Conservation (phyloP, 2,888 invertebrate genomes). For the Acleris cristana region DNA sequence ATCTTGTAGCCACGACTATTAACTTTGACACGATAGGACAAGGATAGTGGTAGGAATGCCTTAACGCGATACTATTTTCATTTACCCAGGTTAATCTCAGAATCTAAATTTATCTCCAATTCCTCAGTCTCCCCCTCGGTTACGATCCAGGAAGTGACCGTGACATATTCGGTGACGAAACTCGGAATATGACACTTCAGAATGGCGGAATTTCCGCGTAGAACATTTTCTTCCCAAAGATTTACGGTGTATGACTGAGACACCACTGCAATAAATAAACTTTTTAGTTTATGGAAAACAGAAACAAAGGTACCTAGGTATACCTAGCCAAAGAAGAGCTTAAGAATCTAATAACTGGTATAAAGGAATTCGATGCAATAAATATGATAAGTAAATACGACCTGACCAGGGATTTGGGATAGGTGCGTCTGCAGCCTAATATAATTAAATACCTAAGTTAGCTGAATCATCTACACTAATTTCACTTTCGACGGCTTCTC, state of each 20-base stretch:
- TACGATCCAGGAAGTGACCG: slow-evolving; percentile 93
- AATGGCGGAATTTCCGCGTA: slow-evolving; percentile 94
- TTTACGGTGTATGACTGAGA: slow-evolving; percentile 94
- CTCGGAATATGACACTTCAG: slow-evolving; percentile 96
- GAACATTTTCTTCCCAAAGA: slow-evolving; percentile 96
- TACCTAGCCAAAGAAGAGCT: neutral
- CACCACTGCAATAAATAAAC: slow-evolving; percentile 87
- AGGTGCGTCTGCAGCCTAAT: neutral
- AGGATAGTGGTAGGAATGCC: slow-evolving; percentile 32
- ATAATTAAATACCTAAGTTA: slow-evolving; percentile 62
- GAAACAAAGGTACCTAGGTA: neutral
- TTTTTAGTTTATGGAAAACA: slow-evolving; percentile 7
- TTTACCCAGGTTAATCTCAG: slow-evolving; percentile 72
- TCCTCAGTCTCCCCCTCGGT: slow-evolving; percentile 84
- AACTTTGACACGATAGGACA: slow-evolving; percentile 7
- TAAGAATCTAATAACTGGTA: neutral
- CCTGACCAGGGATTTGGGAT: slow-evolving; percentile 23
- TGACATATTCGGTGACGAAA: slow-evolving; percentile 95
- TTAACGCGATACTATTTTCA: slow-evolving; percentile 22
- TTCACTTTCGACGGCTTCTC: slow-evolving; percentile 81
- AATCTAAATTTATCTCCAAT: slow-evolving; percentile 78
- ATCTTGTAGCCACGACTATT: neutral
- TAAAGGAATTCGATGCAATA: too few relatives aligned
- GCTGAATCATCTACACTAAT: slow-evolving; percentile 67
- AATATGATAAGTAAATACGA: neutral